Evolutionary conservation across 2,113 vertebrate genomes (phyloP), one percentile per base, ranked within the genome.

Genomic region (Ursus arctos): DNA sequence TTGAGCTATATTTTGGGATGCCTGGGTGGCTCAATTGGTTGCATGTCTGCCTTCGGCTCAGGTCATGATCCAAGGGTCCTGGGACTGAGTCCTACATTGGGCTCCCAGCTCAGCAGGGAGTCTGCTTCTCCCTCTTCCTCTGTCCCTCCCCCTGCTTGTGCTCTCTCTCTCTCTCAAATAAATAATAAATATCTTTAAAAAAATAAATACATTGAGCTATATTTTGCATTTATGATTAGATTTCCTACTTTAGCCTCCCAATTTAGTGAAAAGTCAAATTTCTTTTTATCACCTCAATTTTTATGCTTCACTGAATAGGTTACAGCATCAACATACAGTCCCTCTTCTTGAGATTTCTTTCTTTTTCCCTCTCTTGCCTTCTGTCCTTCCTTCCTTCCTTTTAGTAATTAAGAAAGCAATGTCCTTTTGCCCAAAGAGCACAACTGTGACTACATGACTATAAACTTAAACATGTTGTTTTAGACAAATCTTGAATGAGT

Each of bases 211-310:
- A 67, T 67, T 15, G 80, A 96, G 31, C 51, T 82, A 6, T 67
- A 80, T 65, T 92, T 94, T 96, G 11, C 19, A 79, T 24, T 65
- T 83, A 49, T 49, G 3, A 33, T 89, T 88, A 92, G 4, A 82
- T 89, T 84, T 81, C 36, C 21, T 74, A 10, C 26, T 92, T 89
- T 33, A 76, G 49, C 47, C 4, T 59, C 21, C 10, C 49, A 36
- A 82, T 18, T 90, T 92, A 92, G 24, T 47, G 76, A 61, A 97
- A 92, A 49, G 22, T 2, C 22, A 53, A 13, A 28, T 55, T 93
- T 91, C 59, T 89, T 67, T 96, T 81, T 55, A 72, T 69, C 22
- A 79, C 31, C 31, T 40, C 61, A 72, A 19, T 57, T 67, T 67
- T 69, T 53, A 72, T 1, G 31, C 40, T 82, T 91, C 59, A 74